These are phyloP conservation scores for Penaeus chinensis DNA, from an alignment of 1,140 invertebrate species.

Conservation along the genomic window DNA sequence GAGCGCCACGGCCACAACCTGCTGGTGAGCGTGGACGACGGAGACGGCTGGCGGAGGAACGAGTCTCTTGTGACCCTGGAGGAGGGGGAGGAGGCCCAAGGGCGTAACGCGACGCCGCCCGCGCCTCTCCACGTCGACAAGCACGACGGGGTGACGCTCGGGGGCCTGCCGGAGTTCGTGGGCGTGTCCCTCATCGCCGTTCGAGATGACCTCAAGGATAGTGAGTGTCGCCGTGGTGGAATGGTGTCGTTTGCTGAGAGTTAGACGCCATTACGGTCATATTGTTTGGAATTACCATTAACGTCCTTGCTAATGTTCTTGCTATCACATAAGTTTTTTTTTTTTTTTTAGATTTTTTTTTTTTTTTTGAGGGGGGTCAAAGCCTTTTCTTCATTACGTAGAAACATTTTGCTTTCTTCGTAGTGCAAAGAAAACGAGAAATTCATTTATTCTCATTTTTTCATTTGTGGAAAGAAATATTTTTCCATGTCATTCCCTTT, in stretches of 20 bases:
- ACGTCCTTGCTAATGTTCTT: too few species aligned
- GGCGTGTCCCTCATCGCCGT: not conserved
- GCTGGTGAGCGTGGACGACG: slow-evolving; percentile 32
- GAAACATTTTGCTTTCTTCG: too few species aligned
- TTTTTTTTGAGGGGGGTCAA: too few species aligned
- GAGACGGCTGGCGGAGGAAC: slow-evolving; percentile 27
- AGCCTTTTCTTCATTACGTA: too few species aligned
- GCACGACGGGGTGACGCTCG: slow-evolving; percentile 22
- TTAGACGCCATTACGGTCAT: not conserved
- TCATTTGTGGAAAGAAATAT: too few species aligned
- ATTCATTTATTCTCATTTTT: too few species aligned
- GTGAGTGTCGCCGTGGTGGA: not conserved
- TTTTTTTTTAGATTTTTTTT: too few species aligned
- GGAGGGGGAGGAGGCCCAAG: not conserved
- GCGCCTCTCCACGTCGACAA: slow-evolving; percentile 7
- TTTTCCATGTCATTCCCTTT: too few species aligned
- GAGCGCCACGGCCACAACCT: slow-evolving; percentile 77
- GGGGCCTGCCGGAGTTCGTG: not conserved
- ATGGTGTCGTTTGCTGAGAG: too few species aligned
- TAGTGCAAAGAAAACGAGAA: too few species aligned
- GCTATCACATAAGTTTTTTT: too few species aligned
- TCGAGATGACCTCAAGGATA: slow-evolving; percentile 6
- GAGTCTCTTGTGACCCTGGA: slow-evolving; percentile 16
- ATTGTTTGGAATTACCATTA: not conserved
- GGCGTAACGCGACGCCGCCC: not conserved